These are phyloP conservation scores for Tarsius wallacei DNA, from an alignment of 2,797 vertebrate genomes.

Conservation along the genomic window DNA sequence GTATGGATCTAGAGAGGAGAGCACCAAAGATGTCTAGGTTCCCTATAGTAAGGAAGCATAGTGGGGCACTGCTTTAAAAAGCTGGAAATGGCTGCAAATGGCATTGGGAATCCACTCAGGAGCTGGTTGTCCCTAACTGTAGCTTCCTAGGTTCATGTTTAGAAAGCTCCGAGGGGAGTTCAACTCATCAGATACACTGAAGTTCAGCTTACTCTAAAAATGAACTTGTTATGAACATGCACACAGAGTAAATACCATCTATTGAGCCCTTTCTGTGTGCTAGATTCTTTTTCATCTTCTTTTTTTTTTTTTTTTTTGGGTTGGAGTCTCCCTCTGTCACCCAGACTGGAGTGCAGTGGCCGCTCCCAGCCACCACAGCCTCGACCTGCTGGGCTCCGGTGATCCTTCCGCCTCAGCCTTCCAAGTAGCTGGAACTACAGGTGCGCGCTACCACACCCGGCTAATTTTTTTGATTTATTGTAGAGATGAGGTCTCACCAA, in stretches of 20 bases:
- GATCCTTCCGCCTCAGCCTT: too few relatives aligned
- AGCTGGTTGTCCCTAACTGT: not conserved
- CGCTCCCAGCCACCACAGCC: too few relatives aligned
- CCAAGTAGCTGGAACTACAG: too few relatives aligned
- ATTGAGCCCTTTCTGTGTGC: not conserved
- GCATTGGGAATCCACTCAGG: not conserved
- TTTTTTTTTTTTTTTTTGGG: too few relatives aligned
- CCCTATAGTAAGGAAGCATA: not conserved
- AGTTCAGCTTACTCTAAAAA: not conserved
- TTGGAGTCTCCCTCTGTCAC: too few relatives aligned
- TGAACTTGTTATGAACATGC: not conserved
- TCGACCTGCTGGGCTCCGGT: too few relatives aligned
- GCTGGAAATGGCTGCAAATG: not conserved
- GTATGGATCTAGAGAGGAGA: not conserved
- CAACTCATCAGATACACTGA: not conserved
- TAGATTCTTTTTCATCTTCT: not conserved
- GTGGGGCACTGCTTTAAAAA: not conserved
- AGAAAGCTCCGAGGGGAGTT: not conserved
- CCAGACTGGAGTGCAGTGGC: too few relatives aligned
- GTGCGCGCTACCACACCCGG: too few relatives aligned
- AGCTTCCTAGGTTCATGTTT: not conserved
- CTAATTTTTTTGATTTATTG: too few relatives aligned
- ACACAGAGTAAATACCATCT: too few relatives aligned
- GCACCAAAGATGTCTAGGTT: too few relatives aligned
- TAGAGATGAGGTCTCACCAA: too few relatives aligned